A percentile compares a stretch with the other conserved stretches of the same genome.
phyloP scores from a whole-genome alignment of 2,888 invertebrate genomes.

The Chironomus riparius region DNA sequence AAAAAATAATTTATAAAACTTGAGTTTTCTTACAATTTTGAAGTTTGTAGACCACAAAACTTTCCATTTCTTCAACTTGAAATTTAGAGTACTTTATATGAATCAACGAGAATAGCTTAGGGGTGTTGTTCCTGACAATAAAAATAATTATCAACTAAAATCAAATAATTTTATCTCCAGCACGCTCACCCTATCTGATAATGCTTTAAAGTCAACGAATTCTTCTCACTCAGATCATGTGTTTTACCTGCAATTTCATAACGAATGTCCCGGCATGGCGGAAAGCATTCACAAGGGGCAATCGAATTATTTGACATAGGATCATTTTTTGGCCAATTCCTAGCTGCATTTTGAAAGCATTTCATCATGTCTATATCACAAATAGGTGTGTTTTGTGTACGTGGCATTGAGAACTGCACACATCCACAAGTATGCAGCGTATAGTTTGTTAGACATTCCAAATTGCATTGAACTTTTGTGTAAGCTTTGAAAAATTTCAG shows the following conservation, averaged over 20 bases:
- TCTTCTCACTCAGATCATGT: background rate
- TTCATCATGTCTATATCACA: background rate
- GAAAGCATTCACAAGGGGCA: background rate
- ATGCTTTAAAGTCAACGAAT: background rate
- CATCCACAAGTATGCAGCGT: background rate
- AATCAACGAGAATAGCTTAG: too few species aligned
- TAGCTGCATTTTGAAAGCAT: background rate
- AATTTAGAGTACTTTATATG: too few species aligned
- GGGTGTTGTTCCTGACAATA: too few species aligned
- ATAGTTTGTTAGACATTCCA: constrained; percentile 1
- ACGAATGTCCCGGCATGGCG: background rate
- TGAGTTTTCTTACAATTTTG: too few species aligned
- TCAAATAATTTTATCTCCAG: too few species aligned
- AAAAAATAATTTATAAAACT: too few species aligned
- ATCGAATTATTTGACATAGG: background rate
- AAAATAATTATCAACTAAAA: too few species aligned
- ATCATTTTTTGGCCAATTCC: background rate
- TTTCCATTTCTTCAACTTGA: too few species aligned
- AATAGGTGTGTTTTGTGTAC: background rate
- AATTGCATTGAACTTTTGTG: background rate
- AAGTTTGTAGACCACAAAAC: too few species aligned
- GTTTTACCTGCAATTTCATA: background rate
- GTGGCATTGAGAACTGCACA: background rate
- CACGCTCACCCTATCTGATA: too few species aligned
- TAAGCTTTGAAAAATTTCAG: constrained; percentile 6